Evolutionary conservation across 2,797 vertebrate genomes (phyloP).

Genomic region (Diplodus sargus): DNA sequence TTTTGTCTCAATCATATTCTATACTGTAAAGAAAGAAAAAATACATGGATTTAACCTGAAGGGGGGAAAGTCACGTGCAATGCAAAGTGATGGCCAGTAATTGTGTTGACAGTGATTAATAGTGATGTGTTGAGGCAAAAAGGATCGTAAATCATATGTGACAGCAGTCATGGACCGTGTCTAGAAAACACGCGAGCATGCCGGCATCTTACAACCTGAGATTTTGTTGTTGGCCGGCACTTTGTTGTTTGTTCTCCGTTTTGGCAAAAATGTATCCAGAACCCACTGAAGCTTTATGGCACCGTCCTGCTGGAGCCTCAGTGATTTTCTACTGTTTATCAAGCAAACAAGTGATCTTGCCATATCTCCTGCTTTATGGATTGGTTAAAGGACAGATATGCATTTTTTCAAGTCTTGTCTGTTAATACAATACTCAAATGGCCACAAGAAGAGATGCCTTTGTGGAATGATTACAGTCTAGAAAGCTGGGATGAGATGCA

Average conservation of each 20-base stretch:
- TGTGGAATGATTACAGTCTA: too few species aligned
- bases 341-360: background rate
- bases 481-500: background rate
- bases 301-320: background rate
- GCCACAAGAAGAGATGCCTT: background rate
- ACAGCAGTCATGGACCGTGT: conserved; percentile 66
- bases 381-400: background rate
- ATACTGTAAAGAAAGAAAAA: background rate
- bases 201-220: conserved; percentile 38
- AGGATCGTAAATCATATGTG: conserved; percentile 81
- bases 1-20: conserved; percentile 4
- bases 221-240: conserved; percentile 23
- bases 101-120: conserved; percentile 76
- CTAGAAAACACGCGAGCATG: conserved; percentile 55
- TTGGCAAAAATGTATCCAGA: conserved; percentile 9
- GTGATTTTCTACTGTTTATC: background rate
- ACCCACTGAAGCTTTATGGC: background rate
- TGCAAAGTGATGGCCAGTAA: conserved; percentile 57
- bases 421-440: background rate
- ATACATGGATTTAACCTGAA: conserved; percentile 39
- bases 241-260: conserved; percentile 14
- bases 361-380: background rate
- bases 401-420: background rate
- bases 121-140: conserved; percentile 65
- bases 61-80: conserved; percentile 11